Percentiles rank a stretch among this genome's conserved stretches.
Conservation (phyloP, 92 coral and sea anemone species). For the Phenganax subtilis region DNA sequence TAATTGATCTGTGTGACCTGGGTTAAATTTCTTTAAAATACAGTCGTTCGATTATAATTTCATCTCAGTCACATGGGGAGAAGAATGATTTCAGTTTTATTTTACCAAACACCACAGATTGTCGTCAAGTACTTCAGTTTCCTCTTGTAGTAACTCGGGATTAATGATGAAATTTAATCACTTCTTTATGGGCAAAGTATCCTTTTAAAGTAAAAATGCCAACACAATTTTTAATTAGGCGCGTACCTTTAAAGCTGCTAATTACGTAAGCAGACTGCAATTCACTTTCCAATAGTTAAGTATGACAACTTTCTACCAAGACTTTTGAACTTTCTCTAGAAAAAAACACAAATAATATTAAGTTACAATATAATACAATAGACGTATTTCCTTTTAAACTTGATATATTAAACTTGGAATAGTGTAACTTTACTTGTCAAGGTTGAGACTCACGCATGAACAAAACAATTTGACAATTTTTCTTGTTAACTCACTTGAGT, state of each 20-base stretch:
- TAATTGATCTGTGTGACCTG: neutral
- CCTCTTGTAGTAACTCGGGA: too few relatives aligned
- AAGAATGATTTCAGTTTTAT: too few relatives aligned
- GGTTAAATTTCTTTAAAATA: too few relatives aligned
- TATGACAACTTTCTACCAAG: neutral
- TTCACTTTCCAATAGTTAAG: neutral
- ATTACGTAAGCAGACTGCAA: neutral
- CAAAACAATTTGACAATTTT: neutral
- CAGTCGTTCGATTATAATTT: too few relatives aligned
- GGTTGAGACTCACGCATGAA: neutral
- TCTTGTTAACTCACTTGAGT: neutral
- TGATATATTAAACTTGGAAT: constrained; percentile 2
- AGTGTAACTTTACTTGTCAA: neutral
- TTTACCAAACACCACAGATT: too few relatives aligned
- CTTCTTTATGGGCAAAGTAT: too few relatives aligned
- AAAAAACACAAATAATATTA: neutral
- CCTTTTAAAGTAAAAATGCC: too few relatives aligned
- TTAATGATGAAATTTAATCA: too few relatives aligned
- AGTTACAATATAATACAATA: neutral
- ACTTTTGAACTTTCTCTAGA: neutral
- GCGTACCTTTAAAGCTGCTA: too few relatives aligned
- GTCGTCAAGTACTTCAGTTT: too few relatives aligned
- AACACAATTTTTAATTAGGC: too few relatives aligned
- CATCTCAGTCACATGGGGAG: too few relatives aligned
- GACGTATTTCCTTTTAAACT: constrained; percentile 4